Conservation (phyloP, 2,113 vertebrate genomes). For the Suncus etruscus region DNA sequence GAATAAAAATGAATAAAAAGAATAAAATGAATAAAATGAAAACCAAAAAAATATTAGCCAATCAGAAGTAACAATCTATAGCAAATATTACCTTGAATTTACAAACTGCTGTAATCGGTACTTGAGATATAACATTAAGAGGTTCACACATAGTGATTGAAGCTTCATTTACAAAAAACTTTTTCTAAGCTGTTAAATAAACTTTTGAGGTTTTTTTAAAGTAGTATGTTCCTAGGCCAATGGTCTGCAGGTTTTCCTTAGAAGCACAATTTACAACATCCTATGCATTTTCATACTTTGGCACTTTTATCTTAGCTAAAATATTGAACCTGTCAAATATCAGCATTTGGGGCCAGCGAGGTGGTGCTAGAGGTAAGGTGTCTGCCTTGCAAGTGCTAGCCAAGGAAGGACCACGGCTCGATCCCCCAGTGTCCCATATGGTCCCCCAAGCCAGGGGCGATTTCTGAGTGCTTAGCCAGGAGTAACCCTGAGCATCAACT, state of each 20-base stretch:
- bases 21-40: no score
- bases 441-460: no score
- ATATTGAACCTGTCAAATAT: neutral
- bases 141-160: neutral
- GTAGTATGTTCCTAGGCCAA: conserved; percentile 13
- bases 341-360: no score
- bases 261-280: neutral
- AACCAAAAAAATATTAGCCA: neutral
- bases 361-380: no score
- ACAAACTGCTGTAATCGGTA: neutral
- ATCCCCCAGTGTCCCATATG: no score
- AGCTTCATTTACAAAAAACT: neutral
- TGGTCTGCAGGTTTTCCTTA: neutral
- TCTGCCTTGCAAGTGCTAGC: no score
- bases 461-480: no score
- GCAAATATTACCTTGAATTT: neutral
- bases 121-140: neutral
- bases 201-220: conserved; percentile 34
- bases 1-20: no score
- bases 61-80: neutral
- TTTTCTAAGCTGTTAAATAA: neutral
- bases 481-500: no score
- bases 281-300: neutral
- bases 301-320: neutral
- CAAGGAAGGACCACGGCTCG: no score